Evolutionary conservation across 1,140 invertebrate genomes (phyloP).

Genomic region (Ostrea denselamellosa): DNA sequence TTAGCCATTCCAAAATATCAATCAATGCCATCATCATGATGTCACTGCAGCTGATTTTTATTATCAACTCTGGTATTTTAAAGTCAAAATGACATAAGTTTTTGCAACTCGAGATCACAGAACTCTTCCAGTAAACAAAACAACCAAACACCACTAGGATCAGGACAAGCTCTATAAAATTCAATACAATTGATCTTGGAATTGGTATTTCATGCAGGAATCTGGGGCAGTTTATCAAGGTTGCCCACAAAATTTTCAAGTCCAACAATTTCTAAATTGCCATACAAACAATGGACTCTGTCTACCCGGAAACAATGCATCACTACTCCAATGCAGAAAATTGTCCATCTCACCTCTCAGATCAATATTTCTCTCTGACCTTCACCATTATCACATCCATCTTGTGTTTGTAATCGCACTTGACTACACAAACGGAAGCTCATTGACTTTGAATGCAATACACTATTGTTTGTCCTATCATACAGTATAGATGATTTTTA

Average conservation of each 20-base stretch:
- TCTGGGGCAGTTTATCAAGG: conserved; percentile 18
- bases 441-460: not conserved
- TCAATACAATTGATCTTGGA: conserved; percentile 3
- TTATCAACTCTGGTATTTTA: not conserved
- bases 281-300: conserved; percentile 3
- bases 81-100: not conserved
- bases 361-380: conserved; percentile 33
- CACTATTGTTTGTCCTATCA: not conserved
- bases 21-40: not conserved
- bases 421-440: conserved; percentile 1
- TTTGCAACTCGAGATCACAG: not conserved
- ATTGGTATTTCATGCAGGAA: not conserved
- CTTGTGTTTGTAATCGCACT: not conserved
- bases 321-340: not conserved
- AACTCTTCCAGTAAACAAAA: not conserved
- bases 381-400: conserved; percentile 27
- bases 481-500: not conserved
- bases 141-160: not conserved
- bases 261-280: not conserved
- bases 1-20: not conserved
- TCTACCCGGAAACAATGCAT: conserved; percentile 26
- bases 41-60: not conserved
- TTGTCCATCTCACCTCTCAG: not conserved
- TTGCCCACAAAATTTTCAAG: conserved; percentile 12
- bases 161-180: not conserved